Evolutionary conservation across 2,113 vertebrate genomes (phyloP).

Genomic region (Leptobrachium leishanense): DNA sequence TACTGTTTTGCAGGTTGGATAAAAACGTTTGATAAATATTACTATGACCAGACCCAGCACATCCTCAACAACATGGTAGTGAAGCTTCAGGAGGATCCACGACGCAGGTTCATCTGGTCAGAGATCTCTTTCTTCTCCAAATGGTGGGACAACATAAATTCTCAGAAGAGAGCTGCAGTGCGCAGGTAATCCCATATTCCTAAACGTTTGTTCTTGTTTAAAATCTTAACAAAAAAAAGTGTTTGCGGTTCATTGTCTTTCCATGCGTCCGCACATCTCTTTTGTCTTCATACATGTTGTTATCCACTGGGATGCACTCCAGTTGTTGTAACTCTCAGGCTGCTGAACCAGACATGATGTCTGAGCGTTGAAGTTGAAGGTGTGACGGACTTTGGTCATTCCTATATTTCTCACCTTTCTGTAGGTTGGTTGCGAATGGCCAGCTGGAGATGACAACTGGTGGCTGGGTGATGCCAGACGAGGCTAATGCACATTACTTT

Average conservation of each 20-base stretch:
- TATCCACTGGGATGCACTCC: too few species aligned
- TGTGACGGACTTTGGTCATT: background rate
- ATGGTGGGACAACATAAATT: conserved; percentile 92
- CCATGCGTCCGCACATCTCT: too few species aligned
- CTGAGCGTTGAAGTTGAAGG: too few species aligned
- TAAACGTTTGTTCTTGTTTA: too few species aligned
- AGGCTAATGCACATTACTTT: conserved; percentile 94
- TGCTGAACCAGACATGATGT: too few species aligned
- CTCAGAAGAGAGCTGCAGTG: conserved; percentile 82
- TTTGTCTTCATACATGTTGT: too few species aligned
- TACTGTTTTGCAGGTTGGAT: conserved; percentile 80
- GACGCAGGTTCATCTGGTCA: conserved; percentile 94
- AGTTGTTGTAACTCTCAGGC: too few species aligned
- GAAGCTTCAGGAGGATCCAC: conserved; percentile 90
- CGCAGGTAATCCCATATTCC: conserved; percentile 71
- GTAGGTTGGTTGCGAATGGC: conserved; percentile 76
- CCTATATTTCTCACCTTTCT: background rate
- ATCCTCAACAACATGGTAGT: conserved; percentile 96
- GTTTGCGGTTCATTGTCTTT: too few species aligned
- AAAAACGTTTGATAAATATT: conserved; percentile 99
- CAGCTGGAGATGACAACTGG: conserved; percentile 95
- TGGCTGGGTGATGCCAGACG: conserved; percentile 97
- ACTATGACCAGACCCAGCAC: conserved; percentile 92
- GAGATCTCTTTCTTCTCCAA: conserved; percentile 95
- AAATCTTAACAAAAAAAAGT: too few species aligned